Base-by-base conservation (phyloP, 1,140 invertebrate genomes). In the Amyelois transitella region DNA sequence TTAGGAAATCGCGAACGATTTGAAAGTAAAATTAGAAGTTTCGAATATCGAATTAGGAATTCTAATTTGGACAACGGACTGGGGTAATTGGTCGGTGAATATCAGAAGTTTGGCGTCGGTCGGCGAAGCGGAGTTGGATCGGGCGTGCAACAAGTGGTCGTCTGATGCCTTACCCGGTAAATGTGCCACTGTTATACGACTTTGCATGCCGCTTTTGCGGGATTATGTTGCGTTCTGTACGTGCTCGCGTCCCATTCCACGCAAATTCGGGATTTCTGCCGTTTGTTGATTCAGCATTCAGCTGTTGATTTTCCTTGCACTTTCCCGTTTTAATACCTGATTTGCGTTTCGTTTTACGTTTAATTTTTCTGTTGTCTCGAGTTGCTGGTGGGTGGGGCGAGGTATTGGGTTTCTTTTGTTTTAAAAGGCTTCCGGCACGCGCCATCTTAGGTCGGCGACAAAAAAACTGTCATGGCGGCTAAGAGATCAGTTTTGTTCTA, bases 391-490 rank as follows among this genome's bases (percentile, higher is more conserved):
- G 60, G 65, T 72, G 80, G 84, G 74, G 84, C 77, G 53, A 54
- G 50, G 60, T 19, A 21, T 66, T 68, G 65, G 68, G 54, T 62
- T 84, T 83, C 83, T 86, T 87, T 87, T 87, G 83, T 86, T 85
- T 86, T 85, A 86, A 73, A 62, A 62, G 64, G 64, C 63, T 59
- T 66, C 66, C 64, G 70, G 55, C 71, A 71, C 58, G 64, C 83
- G 83, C 83, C 83, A 87, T 87, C 83, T 87, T 87, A 83, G 80
- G 63, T 79, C 62, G 75, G 58, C 62, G 78, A 80, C 79, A 79
- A 86, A 86, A 83, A 86, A 82, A 78, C 63, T 87, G 83, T 87
- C 83, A 85, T 85, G 81, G 80, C 80, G 80, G 68, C 72, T 51
- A 64, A 67, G 60, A 64, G 14, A 43, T 60, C 64, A 66, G 72